Evolutionary conservation across 2,888 invertebrate species (phyloP).

Genomic region (Metallyticus violacea): DNA sequence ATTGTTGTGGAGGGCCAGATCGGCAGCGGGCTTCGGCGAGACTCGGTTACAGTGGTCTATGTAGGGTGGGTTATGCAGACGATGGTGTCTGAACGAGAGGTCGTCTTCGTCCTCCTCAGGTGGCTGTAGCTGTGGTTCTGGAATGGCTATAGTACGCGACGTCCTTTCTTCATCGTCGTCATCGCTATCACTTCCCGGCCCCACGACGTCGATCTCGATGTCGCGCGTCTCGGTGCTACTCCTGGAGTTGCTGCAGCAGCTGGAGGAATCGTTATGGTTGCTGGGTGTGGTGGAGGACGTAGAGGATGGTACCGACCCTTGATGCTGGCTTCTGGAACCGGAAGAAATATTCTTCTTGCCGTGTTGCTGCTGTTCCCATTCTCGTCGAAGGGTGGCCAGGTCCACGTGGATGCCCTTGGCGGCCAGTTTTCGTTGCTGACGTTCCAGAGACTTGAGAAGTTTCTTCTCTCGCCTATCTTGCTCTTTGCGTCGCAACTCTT

Average conservation of each 20-base stretch:
- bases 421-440: constrained; percentile 88
- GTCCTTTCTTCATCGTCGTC: constrained; percentile 60
- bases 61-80: constrained; percentile 21
- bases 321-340: constrained; percentile 36
- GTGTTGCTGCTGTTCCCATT: constrained; percentile 74
- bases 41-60: not conserved
- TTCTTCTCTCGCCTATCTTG: constrained; percentile 87
- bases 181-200: constrained; percentile 69
- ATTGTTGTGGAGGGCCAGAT: constrained; percentile 48
- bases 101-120: not conserved
- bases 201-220: constrained; percentile 77
- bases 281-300: not conserved
- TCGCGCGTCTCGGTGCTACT: constrained; percentile 41
- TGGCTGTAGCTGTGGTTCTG: constrained; percentile 44
- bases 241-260: constrained; percentile 43
- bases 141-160: constrained; percentile 55
- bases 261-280: constrained; percentile 40
- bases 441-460: constrained; percentile 84
- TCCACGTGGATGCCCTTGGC: constrained; percentile 89
- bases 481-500: constrained; percentile 80
- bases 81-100: constrained; percentile 14
- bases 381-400: constrained; percentile 77
- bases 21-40: not conserved
- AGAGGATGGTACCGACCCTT: not conserved
- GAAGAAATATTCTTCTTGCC: constrained; percentile 64